Percentiles rank a stretch among this genome's conserved stretches.
Conservation (phyloP, 2,888 invertebrate species). For the Archips crataeganus region DNA sequence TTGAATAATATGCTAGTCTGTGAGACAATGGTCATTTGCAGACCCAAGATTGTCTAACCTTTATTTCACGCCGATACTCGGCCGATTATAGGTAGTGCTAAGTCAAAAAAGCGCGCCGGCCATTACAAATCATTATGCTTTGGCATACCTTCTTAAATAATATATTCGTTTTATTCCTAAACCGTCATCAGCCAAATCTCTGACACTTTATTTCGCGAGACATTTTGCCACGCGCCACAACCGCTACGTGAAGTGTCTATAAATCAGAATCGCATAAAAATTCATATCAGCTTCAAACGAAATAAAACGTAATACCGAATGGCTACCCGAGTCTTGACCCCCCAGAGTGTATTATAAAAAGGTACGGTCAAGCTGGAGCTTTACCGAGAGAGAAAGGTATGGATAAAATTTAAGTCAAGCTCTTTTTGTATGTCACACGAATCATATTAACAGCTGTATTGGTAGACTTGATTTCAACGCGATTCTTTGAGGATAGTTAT, state of each 20-base stretch:
- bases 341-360: conserved; percentile 27
- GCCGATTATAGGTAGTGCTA: too few species aligned
- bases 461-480: too few species aligned
- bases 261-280: conserved; percentile 20
- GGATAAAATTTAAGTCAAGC: background rate
- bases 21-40: too few species aligned
- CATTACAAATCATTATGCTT: too few species aligned
- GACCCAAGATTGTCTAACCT: too few species aligned
- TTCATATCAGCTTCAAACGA: conserved; percentile 22
- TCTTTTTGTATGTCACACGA: too few species aligned
- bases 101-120: too few species aligned
- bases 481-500: too few species aligned
- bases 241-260: conserved; percentile 4
- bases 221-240: background rate
- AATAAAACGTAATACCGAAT: conserved; percentile 26
- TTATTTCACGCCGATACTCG: too few species aligned
- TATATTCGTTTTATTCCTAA: background rate
- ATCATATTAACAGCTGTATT: too few species aligned
- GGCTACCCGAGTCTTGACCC: conserved; percentile 22
- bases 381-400: background rate
- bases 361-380: conserved; percentile 5
- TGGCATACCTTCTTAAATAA: too few species aligned
- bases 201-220: background rate
- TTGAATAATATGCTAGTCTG: too few species aligned
- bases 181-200: background rate